Evolutionary conservation across 2,113 vertebrate genomes (phyloP), one percentile per base, ranked within the genome.

Genomic region (Erythrolamprus reginae): DNA sequence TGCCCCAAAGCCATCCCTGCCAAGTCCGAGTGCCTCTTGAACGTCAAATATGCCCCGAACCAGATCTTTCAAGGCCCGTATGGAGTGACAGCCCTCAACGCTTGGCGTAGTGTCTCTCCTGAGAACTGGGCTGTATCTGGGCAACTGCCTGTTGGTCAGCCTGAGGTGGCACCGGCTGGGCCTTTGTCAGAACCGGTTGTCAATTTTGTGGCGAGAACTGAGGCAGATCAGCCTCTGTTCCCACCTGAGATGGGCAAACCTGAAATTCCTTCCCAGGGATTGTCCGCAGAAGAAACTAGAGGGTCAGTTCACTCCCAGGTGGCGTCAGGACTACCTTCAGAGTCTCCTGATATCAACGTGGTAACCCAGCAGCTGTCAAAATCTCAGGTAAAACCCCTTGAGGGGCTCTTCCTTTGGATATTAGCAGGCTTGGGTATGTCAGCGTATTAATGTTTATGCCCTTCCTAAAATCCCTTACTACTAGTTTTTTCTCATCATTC

Each of bases 321-420:
- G 2, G n/a, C 96, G 89, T 15, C 96, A 95, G 87, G 95, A n/a
- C 94, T 50, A 95, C 95, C 96, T 19, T 94, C 97, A 6, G 95
- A 96, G 10, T 95, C 96, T 38, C 97, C 98, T 0, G 98, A 99
- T 77, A 98, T 99, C 93, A 98, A 98, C 88, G 98, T 97, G 21
- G 98, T 99, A 55, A 99, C 98, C 0, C 93, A 94, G 55, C 98
- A 99, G 95, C 98, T 99, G 45, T 99, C 98, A 42, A 99, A 98
- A 96, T 99, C 98, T 28, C 98, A 99, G 98, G 98, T 99, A 45
- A 95, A 95, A 10, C n/a, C 21, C 86, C 52, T 10, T 10, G 21
- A 23, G 0, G 0, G 50, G 38, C 2, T 56, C 33, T 26, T 87
- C 1, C 10, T n/a, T 28, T 88, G 17, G 28, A 23, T 33, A n/a